Evolutionary conservation across 2,797 vertebrate species (phyloP).

Genomic region (Gallinago stenura): DNA sequence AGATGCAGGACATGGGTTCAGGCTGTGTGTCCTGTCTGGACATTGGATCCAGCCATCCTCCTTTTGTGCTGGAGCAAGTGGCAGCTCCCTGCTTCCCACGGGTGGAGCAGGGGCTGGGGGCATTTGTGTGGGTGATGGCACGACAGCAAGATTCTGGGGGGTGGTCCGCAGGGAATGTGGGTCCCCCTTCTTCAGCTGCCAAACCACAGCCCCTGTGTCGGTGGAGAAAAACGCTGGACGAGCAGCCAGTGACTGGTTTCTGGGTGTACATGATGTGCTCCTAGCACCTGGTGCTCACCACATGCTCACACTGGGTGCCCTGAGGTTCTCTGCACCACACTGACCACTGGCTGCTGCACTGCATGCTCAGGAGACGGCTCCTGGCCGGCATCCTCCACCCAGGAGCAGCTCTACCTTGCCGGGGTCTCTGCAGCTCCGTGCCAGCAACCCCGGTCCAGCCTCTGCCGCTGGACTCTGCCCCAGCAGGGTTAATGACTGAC

Average conservation of each 20-base stretch:
- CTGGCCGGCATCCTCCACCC: accelerated
- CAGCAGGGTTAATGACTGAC: accelerated
- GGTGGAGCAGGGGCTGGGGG: background rate
- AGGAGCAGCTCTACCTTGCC: background rate
- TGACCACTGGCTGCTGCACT: accelerated
- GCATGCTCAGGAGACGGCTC: accelerated
- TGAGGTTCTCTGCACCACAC: accelerated
- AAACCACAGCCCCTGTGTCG: background rate
- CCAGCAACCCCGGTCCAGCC: background rate
- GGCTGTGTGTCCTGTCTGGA: background rate
- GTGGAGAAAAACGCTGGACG: background rate
- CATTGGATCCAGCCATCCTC: background rate
- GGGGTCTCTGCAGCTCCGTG: accelerated
- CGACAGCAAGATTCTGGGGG: accelerated
- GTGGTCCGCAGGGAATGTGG: accelerated
- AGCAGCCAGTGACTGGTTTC: accelerated
- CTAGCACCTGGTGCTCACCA: accelerated
- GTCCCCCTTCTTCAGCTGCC: background rate
- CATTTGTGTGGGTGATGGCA: accelerated
- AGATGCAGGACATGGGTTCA: background rate
- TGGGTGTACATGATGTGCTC: accelerated
- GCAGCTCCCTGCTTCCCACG: background rate
- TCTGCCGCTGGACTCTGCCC: accelerated
- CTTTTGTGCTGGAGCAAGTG: background rate
- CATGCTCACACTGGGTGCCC: accelerated